These are phyloP conservation scores for Mizuhopecten yessoensis DNA, from an alignment of 1,140 invertebrate species.

Conservation along the genomic window DNA sequence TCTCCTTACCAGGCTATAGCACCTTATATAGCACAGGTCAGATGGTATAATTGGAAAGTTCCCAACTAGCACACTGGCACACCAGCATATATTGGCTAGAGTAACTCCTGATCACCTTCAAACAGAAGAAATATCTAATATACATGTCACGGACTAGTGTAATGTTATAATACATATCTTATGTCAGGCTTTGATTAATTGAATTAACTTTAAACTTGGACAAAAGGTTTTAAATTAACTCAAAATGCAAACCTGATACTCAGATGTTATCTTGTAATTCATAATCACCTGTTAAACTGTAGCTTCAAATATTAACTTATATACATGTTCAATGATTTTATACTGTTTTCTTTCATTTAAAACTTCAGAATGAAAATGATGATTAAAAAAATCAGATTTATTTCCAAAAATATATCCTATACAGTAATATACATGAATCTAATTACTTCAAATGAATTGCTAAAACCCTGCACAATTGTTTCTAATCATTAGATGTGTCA, in stretches of 20 bases:
- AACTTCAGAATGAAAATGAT: too few species aligned
- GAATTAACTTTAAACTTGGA: not conserved
- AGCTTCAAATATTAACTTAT: too few species aligned
- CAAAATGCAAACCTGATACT: constrained; percentile 22
- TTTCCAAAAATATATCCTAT: too few species aligned
- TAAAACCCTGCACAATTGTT: too few species aligned
- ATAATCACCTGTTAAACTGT: not conserved
- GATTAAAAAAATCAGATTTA: too few species aligned
- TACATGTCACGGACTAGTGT: constrained; percentile 15
- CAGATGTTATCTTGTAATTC: not conserved
- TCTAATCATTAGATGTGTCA: too few species aligned
- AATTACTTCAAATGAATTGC: too few species aligned
- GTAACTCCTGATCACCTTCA: not conserved
- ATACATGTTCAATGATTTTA: too few species aligned
- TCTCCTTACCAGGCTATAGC: not conserved
- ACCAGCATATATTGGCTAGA: not conserved
- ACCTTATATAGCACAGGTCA: not conserved
- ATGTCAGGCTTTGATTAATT: constrained; percentile 33
- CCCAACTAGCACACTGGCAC: constrained; percentile 21
- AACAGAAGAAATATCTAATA: not conserved
- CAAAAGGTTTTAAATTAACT: not conserved
- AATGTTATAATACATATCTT: constrained; percentile 19
- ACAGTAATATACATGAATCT: too few species aligned
- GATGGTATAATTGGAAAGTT: constrained; percentile 19
- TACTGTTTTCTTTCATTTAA: too few species aligned